A percentile compares a stretch with the other conserved stretches of the same genome.
These are phyloP conservation scores for Liparis tanakae DNA, from an alignment of 2,797 vertebrate species.

Conservation along the genomic window DNA sequence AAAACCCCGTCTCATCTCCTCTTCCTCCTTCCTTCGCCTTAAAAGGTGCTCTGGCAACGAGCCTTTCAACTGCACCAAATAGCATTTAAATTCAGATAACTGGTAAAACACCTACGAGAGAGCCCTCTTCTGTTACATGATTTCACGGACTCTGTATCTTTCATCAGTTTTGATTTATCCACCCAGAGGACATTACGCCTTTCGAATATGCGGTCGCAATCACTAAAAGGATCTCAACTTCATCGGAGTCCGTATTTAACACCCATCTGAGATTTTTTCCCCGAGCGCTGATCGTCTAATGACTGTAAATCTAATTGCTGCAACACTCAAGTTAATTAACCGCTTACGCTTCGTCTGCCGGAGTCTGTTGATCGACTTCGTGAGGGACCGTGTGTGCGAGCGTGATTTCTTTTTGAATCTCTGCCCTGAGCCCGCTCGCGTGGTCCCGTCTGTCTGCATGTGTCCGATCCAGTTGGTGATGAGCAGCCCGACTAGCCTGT, in stretches of 20 bases:
- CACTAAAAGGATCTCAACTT: conserved; percentile 25
- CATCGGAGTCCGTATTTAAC: conserved; percentile 17
- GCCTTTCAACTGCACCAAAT: not conserved
- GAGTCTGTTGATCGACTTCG: conserved; percentile 31
- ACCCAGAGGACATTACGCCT: conserved; percentile 5
- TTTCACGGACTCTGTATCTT: not conserved
- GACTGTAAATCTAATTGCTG: conserved; percentile 36
- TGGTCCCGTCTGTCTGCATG: conserved; percentile 32
- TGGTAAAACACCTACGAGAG: not conserved
- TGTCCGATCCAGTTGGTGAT: conserved; percentile 45
- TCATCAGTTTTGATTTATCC: conserved; percentile 30
- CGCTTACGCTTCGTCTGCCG: not conserved
- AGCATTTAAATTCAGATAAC: conserved; percentile 7
- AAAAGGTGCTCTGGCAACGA: not conserved
- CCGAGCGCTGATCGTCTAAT: conserved; percentile 44
- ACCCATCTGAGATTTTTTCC: conserved; percentile 26
- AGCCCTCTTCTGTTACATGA: not conserved
- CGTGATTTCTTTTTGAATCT: conserved; percentile 17
- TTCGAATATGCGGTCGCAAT: conserved; percentile 26
- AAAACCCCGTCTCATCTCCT: not conserved
- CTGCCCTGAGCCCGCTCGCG: conserved; percentile 21
- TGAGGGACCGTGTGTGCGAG: conserved; percentile 9
- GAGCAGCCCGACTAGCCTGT: conserved; percentile 36
- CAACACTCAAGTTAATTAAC: conserved; percentile 54
- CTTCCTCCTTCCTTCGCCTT: conserved; percentile 6